Conservation (phyloP, 2,888 invertebrate genomes). For the Pollenia labialis region DNA sequence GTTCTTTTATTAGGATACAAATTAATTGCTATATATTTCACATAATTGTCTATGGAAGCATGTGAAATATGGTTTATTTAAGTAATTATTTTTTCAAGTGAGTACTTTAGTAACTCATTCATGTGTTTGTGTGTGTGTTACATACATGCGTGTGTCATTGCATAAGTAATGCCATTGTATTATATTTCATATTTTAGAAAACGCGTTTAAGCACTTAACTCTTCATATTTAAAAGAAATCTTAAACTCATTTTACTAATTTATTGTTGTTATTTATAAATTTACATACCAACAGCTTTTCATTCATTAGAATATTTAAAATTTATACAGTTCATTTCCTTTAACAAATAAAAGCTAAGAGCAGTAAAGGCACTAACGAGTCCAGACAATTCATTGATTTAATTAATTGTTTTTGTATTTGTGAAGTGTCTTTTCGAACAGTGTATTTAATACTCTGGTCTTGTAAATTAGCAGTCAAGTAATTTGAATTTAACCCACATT, state of each 20-base stretch:
- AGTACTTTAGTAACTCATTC: neutral
- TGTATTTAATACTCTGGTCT: neutral
- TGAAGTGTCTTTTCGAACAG: neutral
- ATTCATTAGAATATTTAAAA: neutral
- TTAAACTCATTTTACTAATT: neutral
- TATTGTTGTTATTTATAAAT: neutral
- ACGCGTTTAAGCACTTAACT: too few relatives aligned
- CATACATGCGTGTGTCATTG: too few relatives aligned
- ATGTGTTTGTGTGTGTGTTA: too few relatives aligned
- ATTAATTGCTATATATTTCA: too few relatives aligned
- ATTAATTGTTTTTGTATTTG: too few relatives aligned
- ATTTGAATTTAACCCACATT: constrained; percentile 36
- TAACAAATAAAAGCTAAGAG: too few relatives aligned
- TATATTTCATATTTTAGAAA: too few relatives aligned
- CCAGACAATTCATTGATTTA: neutral
- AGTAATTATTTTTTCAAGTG: constrained; percentile 19
- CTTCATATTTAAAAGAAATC: too few relatives aligned
- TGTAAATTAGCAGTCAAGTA: constrained; percentile 19
- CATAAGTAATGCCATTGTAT: too few relatives aligned
- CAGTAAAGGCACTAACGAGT: neutral
- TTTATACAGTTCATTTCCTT: neutral
- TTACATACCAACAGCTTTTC: neutral
- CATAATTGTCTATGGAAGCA: too few relatives aligned
- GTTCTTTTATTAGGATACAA: too few relatives aligned
- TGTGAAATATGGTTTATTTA: neutral